Evolutionary conservation across 2,113 vertebrate genomes (phyloP).

Genomic region (Phaetusa simplex): DNA sequence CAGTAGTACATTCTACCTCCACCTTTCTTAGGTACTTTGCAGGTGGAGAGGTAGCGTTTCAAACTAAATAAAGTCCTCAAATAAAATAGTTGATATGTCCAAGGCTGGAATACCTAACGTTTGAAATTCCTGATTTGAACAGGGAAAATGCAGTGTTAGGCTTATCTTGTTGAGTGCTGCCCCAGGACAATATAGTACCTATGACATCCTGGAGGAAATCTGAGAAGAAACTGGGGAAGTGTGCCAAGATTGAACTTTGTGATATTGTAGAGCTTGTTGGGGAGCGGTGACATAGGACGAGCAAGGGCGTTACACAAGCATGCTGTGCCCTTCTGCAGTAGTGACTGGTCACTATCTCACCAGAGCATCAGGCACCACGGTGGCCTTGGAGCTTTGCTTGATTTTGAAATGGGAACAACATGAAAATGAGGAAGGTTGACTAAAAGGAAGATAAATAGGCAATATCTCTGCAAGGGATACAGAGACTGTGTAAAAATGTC

Average conservation of each 20-base stretch:
- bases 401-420: background rate
- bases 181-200: background rate
- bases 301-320: rapidly evolving
- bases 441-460: background rate
- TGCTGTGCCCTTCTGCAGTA: background rate
- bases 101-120: background rate
- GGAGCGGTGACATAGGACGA: rapidly evolving
- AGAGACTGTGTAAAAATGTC: background rate
- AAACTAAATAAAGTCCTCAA: background rate
- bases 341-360: rapidly evolving
- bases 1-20: background rate
- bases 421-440: background rate
- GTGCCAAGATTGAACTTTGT: background rate
- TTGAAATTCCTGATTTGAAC: background rate
- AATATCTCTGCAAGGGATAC: background rate
- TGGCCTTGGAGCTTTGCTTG: background rate
- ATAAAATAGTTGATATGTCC: rapidly evolving
- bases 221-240: background rate
- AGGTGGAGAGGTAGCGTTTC: background rate
- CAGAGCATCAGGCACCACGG: background rate
- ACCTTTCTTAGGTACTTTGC: background rate
- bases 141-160: background rate
- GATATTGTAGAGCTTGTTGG: background rate
- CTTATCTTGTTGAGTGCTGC: background rate
- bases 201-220: background rate